A percentile compares a stretch with the other conserved stretches of the same genome.
Evolutionary conservation across 2,797 vertebrate species (phyloP).

Genomic region (Silurus lanzhouensis): DNA sequence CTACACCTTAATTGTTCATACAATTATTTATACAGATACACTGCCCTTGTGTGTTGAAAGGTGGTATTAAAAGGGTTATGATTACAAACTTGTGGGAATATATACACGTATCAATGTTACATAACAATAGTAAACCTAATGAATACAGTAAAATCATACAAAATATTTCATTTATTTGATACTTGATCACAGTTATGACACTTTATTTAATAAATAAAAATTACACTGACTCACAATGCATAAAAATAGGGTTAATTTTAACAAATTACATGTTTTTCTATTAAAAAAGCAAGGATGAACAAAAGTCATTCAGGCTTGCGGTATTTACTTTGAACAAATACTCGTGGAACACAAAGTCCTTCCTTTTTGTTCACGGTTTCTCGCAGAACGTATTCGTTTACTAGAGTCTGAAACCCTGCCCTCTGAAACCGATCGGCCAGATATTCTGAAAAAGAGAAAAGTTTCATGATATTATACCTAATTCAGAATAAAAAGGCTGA

Average conservation of each 20-base stretch:
- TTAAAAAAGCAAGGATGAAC: not conserved
- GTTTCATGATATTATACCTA: not conserved
- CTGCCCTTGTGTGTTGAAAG: constrained; percentile 3
- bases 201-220: not conserved
- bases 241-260: not conserved
- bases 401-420: constrained; percentile 75
- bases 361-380: constrained; percentile 96
- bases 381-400: constrained; percentile 88
- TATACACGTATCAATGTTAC: not conserved
- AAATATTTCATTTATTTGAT: constrained; percentile 20
- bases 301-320: constrained; percentile 68
- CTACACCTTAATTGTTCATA: not conserved
- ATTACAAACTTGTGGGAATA: not conserved
- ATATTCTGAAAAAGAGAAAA: constrained; percentile 74
- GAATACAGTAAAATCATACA: not conserved
- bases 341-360: constrained; percentile 85
- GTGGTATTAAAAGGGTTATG: not conserved
- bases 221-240: not conserved
- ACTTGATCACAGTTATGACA: not conserved
- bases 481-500: not conserved
- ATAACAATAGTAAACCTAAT: not conserved
- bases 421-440: constrained; percentile 81
- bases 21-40: no score
- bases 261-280: not conserved
- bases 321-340: constrained; percentile 96